Conservation (phyloP, 2,797 vertebrate species). For the Leptatherina wallacei region DNA sequence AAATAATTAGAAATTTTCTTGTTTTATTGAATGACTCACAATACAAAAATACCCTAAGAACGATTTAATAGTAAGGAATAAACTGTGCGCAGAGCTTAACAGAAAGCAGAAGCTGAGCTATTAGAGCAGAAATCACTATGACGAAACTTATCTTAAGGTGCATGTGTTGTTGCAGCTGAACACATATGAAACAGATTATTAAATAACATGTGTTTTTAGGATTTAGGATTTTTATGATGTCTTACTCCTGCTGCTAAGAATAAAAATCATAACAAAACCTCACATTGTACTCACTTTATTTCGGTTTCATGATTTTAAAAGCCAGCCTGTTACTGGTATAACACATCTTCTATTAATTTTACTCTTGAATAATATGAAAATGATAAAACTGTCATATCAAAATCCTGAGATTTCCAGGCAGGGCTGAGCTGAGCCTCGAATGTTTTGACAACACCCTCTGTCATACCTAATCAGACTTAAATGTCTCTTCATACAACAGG, state of each 20-base stretch:
- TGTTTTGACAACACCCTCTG: not conserved
- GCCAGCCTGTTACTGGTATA: not conserved
- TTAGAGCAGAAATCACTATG: not conserved
- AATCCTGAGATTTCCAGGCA: not conserved
- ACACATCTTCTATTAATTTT: not conserved
- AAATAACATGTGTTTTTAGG: not conserved
- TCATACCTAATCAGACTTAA: conserved; percentile 20
- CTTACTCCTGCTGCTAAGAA: not conserved
- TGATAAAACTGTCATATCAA: not conserved
- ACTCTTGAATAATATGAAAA: not conserved
- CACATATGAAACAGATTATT: not conserved
- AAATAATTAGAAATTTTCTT: not conserved
- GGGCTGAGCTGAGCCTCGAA: not conserved
- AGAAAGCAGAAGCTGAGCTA: not conserved
- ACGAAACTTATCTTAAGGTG: not conserved
- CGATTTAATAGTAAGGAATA: not conserved
- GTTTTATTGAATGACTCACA: not conserved
- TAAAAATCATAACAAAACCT: not conserved
- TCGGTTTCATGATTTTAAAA: not conserved
- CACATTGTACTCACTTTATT: not conserved
- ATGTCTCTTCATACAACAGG: conserved; percentile 18
- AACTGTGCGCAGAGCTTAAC: not conserved
- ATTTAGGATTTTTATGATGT: not conserved
- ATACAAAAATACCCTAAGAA: not conserved
- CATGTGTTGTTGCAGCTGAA: not conserved